Evolutionary conservation across 2,888 invertebrate genomes (phyloP).

Genomic region (Melitaea athalia): DNA sequence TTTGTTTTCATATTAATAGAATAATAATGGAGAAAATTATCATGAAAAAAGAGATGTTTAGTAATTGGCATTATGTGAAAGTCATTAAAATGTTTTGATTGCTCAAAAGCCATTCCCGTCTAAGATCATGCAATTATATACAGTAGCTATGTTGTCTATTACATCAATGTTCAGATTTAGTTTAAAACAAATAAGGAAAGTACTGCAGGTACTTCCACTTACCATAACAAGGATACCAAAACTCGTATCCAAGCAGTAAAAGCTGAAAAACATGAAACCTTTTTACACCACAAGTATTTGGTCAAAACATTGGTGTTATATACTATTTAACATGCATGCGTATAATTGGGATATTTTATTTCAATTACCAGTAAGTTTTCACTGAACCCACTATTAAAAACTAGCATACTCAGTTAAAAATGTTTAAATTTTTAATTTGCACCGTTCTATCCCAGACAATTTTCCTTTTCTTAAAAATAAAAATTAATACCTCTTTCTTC

Average conservation of each 20-base stretch:
- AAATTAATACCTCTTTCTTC: too few species aligned
- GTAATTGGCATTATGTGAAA: slow-evolving; percentile 26
- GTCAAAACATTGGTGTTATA: slow-evolving; percentile 41
- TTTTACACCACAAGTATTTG: slow-evolving; percentile 60
- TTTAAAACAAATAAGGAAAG: slow-evolving; percentile 62
- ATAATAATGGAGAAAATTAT: background rate
- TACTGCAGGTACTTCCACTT: slow-evolving; percentile 77
- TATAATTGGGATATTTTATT: slow-evolving; percentile 5
- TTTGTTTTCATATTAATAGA: too few species aligned
- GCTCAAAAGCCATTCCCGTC: slow-evolving; percentile 34
- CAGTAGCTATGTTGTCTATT: slow-evolving; percentile 47
- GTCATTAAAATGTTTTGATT: slow-evolving; percentile 1
- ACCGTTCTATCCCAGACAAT: too few species aligned
- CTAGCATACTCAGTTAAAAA: background rate
- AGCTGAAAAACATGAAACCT: slow-evolving; percentile 79
- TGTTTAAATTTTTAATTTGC: background rate
- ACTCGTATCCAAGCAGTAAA: slow-evolving; percentile 77
- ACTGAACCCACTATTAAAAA: background rate
- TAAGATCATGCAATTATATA: slow-evolving; percentile 35
- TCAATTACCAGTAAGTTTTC: background rate
- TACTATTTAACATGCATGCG: slow-evolving; percentile 44
- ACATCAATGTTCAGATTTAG: slow-evolving; percentile 44
- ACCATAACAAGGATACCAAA: slow-evolving; percentile 76
- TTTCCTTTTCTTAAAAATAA: background rate
- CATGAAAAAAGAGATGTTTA: background rate